A percentile compares a stretch with the other conserved stretches of the same genome.
These are phyloP conservation scores for Enteromius treurensis DNA, from an alignment of 2,797 vertebrate genomes.

Conservation along the genomic window DNA sequence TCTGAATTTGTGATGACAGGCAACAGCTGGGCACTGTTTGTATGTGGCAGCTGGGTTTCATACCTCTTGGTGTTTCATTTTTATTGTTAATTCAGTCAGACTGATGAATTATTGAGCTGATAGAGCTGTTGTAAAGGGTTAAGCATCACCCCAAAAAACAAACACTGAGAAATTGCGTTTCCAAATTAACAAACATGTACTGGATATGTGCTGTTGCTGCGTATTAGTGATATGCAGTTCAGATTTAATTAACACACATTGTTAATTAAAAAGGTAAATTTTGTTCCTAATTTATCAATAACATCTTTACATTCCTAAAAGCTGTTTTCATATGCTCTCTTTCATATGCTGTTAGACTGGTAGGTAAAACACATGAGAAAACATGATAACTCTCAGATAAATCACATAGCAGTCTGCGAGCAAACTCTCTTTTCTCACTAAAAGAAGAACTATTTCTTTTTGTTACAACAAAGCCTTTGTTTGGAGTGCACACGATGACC, in stretches of 20 bases:
- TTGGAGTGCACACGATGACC: constrained; percentile 63
- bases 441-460: constrained; percentile 59
- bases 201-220: not conserved
- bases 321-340: too few species aligned
- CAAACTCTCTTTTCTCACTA: constrained; percentile 54
- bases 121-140: constrained; percentile 11
- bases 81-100: constrained; percentile 40
- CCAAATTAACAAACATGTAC: not conserved
- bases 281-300: not conserved
- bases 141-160: constrained; percentile 22
- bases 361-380: not conserved
- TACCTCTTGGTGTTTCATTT: constrained; percentile 44
- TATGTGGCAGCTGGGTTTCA: constrained; percentile 59
- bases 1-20: constrained; percentile 53
- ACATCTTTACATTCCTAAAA: not conserved
- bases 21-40: constrained; percentile 62
- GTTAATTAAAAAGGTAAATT: not conserved
- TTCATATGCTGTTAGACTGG: not conserved
- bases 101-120: constrained; percentile 44
- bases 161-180: not conserved
- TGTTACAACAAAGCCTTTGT: constrained; percentile 55
- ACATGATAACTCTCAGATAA: constrained; percentile 14
- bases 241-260: not conserved
- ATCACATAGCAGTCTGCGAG: constrained; percentile 30
- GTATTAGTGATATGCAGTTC: not conserved